Percentiles rank a stretch among this genome's conserved stretches.
Conservation (phyloP, 2,113 vertebrate species). For the Neomonachus schauinslandi region DNA sequence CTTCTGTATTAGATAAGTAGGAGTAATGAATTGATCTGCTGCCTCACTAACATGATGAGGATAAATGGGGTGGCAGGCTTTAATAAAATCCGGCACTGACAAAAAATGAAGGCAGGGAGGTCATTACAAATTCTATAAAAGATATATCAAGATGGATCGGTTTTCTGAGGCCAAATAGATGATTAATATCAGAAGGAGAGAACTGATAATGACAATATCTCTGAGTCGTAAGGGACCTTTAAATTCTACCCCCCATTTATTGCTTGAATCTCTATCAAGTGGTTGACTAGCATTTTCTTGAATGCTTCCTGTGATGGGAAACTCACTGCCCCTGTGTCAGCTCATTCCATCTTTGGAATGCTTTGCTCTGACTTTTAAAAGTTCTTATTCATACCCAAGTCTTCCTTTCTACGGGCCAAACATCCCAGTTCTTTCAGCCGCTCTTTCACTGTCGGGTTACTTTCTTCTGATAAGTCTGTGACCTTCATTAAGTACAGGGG, state of each 20-base stretch:
- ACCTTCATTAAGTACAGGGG: not conserved
- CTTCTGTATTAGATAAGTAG: constrained; percentile 46
- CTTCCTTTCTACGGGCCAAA: not conserved
- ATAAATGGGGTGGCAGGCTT: constrained; percentile 15
- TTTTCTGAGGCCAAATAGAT: constrained; percentile 6
- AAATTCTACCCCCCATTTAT: not conserved
- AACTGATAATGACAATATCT: not conserved
- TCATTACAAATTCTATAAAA: not conserved
- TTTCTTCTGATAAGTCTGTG: not conserved
- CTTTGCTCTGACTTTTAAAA: not conserved
- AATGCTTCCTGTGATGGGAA: not conserved
- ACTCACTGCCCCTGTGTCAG: not conserved
- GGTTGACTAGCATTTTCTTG: not conserved
- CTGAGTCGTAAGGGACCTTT: not conserved
- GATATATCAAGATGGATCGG: not conserved
- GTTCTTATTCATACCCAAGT: not conserved
- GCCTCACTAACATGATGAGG: constrained; percentile 45
- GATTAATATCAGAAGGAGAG: not conserved
- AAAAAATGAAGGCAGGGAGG: not conserved
- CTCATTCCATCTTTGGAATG: not conserved
- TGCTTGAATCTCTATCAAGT: not conserved
- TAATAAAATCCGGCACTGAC: constrained; percentile 1
- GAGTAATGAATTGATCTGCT: constrained; percentile 33
- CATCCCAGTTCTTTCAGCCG: not conserved
- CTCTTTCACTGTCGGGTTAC: not conserved